These are phyloP conservation scores for Entelurus aequoreus DNA, from an alignment of 2,113 vertebrate genomes.

Conservation along the genomic window DNA sequence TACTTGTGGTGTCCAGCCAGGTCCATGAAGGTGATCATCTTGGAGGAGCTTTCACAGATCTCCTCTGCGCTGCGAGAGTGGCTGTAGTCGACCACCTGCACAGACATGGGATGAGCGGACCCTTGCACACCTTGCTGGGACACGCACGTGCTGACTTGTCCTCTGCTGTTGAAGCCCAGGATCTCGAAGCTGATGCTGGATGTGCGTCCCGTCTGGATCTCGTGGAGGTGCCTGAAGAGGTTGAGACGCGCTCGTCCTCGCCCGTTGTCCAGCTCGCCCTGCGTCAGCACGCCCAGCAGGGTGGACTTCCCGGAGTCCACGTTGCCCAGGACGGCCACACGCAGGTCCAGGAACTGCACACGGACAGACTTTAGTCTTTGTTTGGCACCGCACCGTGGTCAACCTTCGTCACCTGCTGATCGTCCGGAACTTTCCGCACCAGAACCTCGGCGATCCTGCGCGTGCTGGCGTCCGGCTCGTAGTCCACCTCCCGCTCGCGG, in stretches of 20 bases:
- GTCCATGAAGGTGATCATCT: constrained; percentile 99
- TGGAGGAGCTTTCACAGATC: constrained; percentile 97
- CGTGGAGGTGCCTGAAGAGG: constrained; percentile 96
- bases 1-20: constrained; percentile 98
- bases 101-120: neutral
- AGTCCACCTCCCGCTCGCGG: constrained; percentile 88
- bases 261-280: constrained; percentile 96
- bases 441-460: constrained; percentile 93
- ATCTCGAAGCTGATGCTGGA: constrained; percentile 99
- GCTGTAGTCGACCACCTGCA: constrained; percentile 95
- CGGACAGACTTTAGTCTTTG: too few species aligned
- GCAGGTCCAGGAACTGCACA: constrained; percentile 88
- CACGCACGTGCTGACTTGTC: constrained; percentile 75
- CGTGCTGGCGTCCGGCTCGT: constrained; percentile 78
- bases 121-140: too few species aligned
- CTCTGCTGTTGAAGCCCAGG: constrained; percentile 95
- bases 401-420: constrained; percentile 83
- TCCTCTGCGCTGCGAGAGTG: constrained; percentile 95
- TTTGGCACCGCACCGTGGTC: too few species aligned
- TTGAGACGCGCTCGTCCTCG: constrained; percentile 93
- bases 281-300: constrained; percentile 90
- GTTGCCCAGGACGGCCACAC: constrained; percentile 94
- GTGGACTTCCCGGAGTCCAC: constrained; percentile 98
- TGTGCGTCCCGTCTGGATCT: constrained; percentile 95
- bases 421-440: constrained; percentile 95